phyloP scores from a whole-genome alignment of 2,797 vertebrate genomes.

The Moxostoma hubbsi region DNA sequence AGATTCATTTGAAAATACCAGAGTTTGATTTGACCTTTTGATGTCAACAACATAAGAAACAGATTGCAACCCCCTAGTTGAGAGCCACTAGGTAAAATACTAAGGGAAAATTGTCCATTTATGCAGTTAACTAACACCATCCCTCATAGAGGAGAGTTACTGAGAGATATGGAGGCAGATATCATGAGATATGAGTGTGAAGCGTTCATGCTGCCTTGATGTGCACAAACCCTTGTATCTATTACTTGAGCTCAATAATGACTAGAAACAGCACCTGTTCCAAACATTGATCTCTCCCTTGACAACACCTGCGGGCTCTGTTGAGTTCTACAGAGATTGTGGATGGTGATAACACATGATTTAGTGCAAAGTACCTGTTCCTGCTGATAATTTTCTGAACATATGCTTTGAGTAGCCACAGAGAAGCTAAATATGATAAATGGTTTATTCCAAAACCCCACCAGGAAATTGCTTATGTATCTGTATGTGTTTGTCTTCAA shows the following conservation, averaged over 20 bases:
- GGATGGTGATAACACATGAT: constrained; percentile 2
- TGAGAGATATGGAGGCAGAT: not conserved
- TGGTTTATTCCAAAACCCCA: not conserved
- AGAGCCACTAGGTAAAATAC: not conserved
- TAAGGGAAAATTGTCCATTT: not conserved
- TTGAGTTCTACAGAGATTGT: not conserved
- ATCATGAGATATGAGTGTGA: not conserved
- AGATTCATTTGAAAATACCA: not conserved
- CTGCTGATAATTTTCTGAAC: not conserved
- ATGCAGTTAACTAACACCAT: constrained; percentile 1
- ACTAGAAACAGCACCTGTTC: constrained; percentile 29
- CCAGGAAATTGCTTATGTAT: not conserved
- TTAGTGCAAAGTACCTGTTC: not conserved
- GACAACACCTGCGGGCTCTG: constrained; percentile 27
- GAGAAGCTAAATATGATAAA: constrained; percentile 1
- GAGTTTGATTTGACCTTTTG: not conserved
- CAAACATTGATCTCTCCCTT: constrained; percentile 34
- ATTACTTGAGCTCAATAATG: not conserved
- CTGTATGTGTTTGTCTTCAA: constrained; percentile 1
- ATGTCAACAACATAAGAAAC: not conserved
- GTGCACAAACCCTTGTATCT: not conserved
- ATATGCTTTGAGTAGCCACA: too few species aligned
- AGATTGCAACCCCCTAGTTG: not conserved
- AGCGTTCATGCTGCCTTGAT: constrained; percentile 15
- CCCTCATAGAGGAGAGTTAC: not conserved